Base-by-base conservation (phyloP, 2,113 vertebrate species). In the Condylura cristata region DNA sequence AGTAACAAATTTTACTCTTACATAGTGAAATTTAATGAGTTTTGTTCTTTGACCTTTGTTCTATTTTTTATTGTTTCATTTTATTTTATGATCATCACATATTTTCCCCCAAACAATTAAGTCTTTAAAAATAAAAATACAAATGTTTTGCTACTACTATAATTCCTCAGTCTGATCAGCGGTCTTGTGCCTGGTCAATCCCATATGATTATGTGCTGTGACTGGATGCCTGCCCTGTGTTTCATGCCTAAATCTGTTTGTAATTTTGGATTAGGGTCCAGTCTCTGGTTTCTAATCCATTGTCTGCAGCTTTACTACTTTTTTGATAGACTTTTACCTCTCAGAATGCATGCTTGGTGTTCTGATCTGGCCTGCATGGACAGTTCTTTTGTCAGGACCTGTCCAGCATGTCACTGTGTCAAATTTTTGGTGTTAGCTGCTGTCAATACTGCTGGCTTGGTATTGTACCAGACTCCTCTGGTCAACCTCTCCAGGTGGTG, bases 11-110 rank as follows among this genome's bases (percentile, higher is more conserved):
- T 32, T 75, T 82, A 65, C 48, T 93, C 71, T 14, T 66, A 26
- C 30, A 9, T 63, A 82, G 72, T 58, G 30, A 9, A 56, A 56
- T 56, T 53, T 79, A 84, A 41, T 70, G 37, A 90, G 28, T 89
- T 95, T 81, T 78, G 66, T 79, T 82, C 53, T 92, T 46, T 83
- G 30, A 56, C 5, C 34, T 96, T 86, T 94, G 39, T 81, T 86
- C 34, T 85, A 56, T 78, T 78, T 89, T 58, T 32, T 17, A 56
- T 74, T 76, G 72, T 30, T 81, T 89, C 82, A 53, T 76, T 96
- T 93, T 85, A 61, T 91, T 74, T 89, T 89, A 34, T 78, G 51
- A 81, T 37, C 56, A 94, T 32, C 48, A 63, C 48, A 22, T 63
- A 28, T 30, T 51, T 51, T 17, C 13, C 53, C 51, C 22, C 53